phyloP scores from a whole-genome alignment of 2,113 vertebrate species.

The Odontophorus gujanensis region DNA sequence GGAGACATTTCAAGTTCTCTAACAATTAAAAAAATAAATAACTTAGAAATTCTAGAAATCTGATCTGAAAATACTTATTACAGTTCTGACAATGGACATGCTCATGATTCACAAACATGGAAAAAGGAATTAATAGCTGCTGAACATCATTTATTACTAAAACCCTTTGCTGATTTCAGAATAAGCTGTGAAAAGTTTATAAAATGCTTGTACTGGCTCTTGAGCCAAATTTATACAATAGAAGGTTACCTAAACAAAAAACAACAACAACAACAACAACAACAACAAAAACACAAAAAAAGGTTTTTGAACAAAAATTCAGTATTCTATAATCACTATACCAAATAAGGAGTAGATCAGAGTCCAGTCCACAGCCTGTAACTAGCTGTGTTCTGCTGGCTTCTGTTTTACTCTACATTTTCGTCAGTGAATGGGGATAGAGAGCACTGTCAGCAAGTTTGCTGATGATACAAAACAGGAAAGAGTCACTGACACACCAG shows the following conservation, averaged over 20 bases:
- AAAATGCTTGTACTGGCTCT: background rate
- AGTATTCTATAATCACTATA: background rate
- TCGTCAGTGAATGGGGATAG: too few species aligned
- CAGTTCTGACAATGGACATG: background rate
- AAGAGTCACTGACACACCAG: too few species aligned
- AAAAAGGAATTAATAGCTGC: background rate
- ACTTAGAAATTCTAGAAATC: background rate
- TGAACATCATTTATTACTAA: background rate
- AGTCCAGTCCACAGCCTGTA: too few species aligned
- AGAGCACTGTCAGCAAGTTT: too few species aligned
- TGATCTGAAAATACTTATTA: background rate
- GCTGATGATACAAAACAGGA: too few species aligned
- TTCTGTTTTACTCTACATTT: too few species aligned
- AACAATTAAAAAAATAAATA: background rate
- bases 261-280: too few species aligned
- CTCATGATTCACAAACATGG: background rate
- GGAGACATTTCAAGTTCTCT: background rate
- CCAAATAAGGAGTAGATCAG: too few species aligned
- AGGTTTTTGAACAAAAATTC: background rate
- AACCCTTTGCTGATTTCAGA: background rate
- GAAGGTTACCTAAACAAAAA: background rate
- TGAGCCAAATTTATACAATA: background rate
- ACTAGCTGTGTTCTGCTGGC: too few species aligned
- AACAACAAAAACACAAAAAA: too few species aligned
- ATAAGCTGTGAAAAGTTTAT: background rate